A percentile compares a stretch with the other conserved stretches of the same genome.
Evolutionary conservation across 2,113 vertebrate species (phyloP).

Genomic region (Strigops habroptila): DNA sequence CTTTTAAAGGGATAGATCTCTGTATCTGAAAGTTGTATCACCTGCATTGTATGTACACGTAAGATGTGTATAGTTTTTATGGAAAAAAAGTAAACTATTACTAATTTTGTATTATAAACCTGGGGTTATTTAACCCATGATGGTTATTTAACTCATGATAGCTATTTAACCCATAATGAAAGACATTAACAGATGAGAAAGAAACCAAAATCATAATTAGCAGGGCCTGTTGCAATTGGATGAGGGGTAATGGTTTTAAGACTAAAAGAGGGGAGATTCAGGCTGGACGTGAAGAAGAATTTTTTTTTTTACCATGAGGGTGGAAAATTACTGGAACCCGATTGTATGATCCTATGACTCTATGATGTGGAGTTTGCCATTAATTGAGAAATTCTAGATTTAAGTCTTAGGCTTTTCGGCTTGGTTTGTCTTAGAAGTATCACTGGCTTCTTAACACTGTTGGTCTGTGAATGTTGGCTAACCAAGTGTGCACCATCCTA

Average conservation of each 20-base stretch:
- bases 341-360: background rate
- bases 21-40: background rate
- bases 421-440: background rate
- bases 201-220: background rate
- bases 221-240: background rate
- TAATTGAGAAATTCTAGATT: background rate
- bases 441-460: background rate
- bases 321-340: background rate
- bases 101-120: background rate
- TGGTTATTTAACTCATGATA: background rate
- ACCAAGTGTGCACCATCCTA: background rate
- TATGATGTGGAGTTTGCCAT: background rate
- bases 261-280: background rate
- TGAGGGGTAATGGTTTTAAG: background rate
- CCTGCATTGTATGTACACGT: background rate
- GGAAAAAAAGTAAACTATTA: background rate
- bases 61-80: background rate
- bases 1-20: background rate
- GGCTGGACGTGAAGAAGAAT: background rate
- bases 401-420: background rate
- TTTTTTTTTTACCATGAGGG: background rate
- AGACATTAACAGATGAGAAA: background rate
- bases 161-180: background rate
- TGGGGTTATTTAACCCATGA: background rate
- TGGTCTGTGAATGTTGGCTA: background rate